Base-by-base conservation (phyloP, 2,888 invertebrate genomes). In the Tenthredo mesomela region DNA sequence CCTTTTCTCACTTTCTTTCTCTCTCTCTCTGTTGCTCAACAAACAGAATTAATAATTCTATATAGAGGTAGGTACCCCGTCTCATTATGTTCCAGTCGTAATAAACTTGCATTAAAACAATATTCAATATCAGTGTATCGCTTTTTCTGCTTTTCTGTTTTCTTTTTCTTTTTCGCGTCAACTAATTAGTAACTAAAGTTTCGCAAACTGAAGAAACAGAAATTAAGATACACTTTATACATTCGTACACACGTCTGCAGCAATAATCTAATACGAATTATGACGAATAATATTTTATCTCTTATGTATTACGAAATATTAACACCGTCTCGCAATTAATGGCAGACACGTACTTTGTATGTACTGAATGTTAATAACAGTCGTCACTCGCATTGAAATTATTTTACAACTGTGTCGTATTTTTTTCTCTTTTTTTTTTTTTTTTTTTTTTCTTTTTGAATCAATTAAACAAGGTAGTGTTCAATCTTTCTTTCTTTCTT, bases 211-310 rank as follows among this genome's bases (percentile, higher is more conserved):
- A 33, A 12, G 18, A 33, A 12, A 29, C 29, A 33, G 6, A 33
- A 18, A 33, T 67, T 18, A 33, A 33, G 33, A 33, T 67, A 33
- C 29, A 33, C 29, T 33, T 33, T 18, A 33, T 33, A 18, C 33
- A 12, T 18, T 12, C 0, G 7, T 33, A 33, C 29, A 21, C 18
- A 6, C 25, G 33, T 33, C 6, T 15, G 12, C 5, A 12, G 12
- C 5, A 12, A 33, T 33, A 67, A 12, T 67, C 33, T 6, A 33
- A 67, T 3, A 18, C 25, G 5, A 67, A 67, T 33, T 33, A 67
- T 67, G 67, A 73, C 25, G 25, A 43, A 21, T 43, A 73, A 43
- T 43, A n/a, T 73, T 29, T 73, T 73, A 73, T 73, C 71, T 43
- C 43, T 43, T 4, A 73, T n/a, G n/a, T n/a, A n/a, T 73, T 73